Conservation (phyloP, 2,113 vertebrate genomes). For the Microtus ochrogaster region DNA sequence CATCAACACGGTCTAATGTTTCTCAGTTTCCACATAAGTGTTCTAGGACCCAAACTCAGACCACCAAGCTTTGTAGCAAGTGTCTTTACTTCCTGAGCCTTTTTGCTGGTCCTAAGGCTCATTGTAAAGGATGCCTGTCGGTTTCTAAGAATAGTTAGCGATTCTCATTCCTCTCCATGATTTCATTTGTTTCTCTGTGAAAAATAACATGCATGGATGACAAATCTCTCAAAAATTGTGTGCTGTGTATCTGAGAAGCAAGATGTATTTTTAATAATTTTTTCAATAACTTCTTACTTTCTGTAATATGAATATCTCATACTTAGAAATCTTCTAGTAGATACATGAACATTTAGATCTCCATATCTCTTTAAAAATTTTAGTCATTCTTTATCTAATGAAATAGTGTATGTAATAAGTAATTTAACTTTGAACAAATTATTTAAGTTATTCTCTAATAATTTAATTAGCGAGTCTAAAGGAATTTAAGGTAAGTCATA, state of each 20-base stretch:
- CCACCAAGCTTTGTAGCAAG: neutral
- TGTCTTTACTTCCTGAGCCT: neutral
- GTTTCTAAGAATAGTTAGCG: neutral
- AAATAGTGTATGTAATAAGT: too few species aligned
- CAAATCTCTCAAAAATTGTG: neutral
- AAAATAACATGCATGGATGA: neutral
- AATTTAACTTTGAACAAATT: neutral
- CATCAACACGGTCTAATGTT: fast-evolving
- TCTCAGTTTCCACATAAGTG: too few species aligned
- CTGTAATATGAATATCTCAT: neutral
- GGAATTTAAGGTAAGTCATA: neutral
- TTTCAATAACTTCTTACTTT: neutral
- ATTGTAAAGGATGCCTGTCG: neutral
- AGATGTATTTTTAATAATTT: neutral
- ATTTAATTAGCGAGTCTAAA: neutral
- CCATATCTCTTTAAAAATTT: neutral
- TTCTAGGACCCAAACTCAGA: neutral
- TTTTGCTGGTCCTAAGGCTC: neutral
- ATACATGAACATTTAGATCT: neutral
- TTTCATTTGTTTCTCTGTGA: neutral
- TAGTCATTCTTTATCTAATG: neutral
- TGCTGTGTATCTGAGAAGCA: neutral
- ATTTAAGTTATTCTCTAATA: neutral
- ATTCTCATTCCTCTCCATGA: neutral
- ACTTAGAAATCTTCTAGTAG: neutral